Evolutionary conservation across 2,888 invertebrate species (phyloP), one percentile per base, ranked within the genome.

Genomic region (Tenthredo livida): DNA sequence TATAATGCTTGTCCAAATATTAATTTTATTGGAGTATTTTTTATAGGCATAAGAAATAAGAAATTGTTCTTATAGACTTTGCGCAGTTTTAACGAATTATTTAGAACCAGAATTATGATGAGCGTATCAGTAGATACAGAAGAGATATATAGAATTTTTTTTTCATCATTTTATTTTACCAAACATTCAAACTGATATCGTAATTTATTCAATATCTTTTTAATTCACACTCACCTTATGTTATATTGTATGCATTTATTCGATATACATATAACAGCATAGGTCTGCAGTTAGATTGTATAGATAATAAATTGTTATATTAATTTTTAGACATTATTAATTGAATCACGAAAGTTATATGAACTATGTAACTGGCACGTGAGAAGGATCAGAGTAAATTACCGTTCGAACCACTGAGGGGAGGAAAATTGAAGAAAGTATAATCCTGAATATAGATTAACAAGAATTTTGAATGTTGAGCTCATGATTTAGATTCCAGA

Each of bases 321-420:
- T 33, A 37, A 72, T 72, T n/a, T n/a, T n/a, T 15, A 37, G 37
- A 25, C 12, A 25, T 25, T 25, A 25, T 61, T 17, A 37, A n/a
- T 33, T 72, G 37, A 37, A 72, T 72, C 15, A 72, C 29, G n/a
- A 72, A 33, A 40, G n/a, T 9, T 72, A 72, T 72, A 72, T 72
- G 70, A 72, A 72, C 25, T 61, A 72, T 72, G 17, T 72, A 72
- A 72, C 33, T 72, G 70, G 70, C 70, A 72, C 70, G 21, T 72
- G 70, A 72, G 70, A 72, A 72, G 17, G 70, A n/a, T 21, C n/a
- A 54, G 54, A 54, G 54, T 50, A 61, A 25, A 61, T 61, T 61
- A 3, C 12, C 25, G 2, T 61, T 61, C 10, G 25, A 25, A 61
- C 2, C 7, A 9, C 10, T 61, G 6, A 17, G 6, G 61, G 25